phyloP scores from a whole-genome alignment of 1,140 invertebrate genomes.

The Caenorhabditis inopinata region DNA sequence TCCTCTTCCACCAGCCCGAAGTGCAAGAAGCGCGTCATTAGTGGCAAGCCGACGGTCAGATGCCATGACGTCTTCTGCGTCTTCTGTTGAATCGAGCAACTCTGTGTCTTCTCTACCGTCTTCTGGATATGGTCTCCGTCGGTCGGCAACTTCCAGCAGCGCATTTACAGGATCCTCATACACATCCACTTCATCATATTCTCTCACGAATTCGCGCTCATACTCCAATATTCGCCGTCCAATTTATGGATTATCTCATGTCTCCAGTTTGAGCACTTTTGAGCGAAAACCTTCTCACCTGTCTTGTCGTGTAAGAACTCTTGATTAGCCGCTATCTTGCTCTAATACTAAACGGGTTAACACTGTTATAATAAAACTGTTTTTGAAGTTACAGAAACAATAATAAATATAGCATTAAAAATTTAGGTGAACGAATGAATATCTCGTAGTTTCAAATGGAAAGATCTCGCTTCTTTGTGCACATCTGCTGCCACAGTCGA shows the following conservation, averaged over 20 bases:
- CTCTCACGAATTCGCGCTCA: constrained; percentile 44
- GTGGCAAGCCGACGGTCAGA: neutral
- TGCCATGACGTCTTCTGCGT: constrained; percentile 34
- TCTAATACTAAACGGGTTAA: neutral
- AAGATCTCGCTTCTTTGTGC: neutral
- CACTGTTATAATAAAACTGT: too few relatives aligned
- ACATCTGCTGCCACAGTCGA: neutral
- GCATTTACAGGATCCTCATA: constrained; percentile 1
- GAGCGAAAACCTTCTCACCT: constrained; percentile 34
- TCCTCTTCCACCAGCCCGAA: neutral
- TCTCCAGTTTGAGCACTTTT: constrained; percentile 42
- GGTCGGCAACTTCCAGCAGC: constrained; percentile 44
- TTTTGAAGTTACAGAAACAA: too few relatives aligned
- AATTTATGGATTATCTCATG: constrained; percentile 54
- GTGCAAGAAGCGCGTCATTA: neutral
- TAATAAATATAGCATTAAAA: neutral
- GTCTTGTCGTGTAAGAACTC: neutral
- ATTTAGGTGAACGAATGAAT: neutral
- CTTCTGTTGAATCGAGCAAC: neutral
- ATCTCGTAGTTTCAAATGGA: neutral
- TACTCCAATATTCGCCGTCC: constrained; percentile 53
- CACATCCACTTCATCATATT: constrained; percentile 43
- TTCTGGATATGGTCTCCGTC: constrained; percentile 16
- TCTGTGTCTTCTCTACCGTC: constrained; percentile 25
- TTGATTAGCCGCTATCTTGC: neutral